Conservation (phyloP, 2,113 vertebrate genomes). For the Bubo scandiacus region DNA sequence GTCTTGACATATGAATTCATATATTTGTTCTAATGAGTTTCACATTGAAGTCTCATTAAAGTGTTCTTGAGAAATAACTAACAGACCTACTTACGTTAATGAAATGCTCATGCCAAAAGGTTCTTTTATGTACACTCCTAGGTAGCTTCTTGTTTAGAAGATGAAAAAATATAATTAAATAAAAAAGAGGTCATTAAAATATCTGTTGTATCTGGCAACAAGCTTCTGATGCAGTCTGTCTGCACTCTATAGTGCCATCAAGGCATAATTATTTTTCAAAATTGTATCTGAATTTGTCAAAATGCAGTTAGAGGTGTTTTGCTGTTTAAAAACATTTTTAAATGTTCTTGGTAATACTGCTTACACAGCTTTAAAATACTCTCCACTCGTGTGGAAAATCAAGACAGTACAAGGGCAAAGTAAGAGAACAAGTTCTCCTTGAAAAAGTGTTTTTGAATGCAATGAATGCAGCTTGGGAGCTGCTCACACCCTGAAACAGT, state of each 20-base stretch:
- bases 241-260: background rate
- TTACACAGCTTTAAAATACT: conserved; percentile 1
- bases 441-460: background rate
- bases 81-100: conserved; percentile 66
- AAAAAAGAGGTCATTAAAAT: background rate
- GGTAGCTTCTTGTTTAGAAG: conserved; percentile 21
- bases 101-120: conserved; percentile 60
- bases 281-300: background rate
- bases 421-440: background rate
- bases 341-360: background rate
- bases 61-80: conserved; percentile 65
- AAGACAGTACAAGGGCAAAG: background rate
- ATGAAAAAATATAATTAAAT: conserved; percentile 28
- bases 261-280: background rate
- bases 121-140: conserved; percentile 2
- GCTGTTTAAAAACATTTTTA: background rate
- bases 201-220: background rate
- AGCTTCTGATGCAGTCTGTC: background rate
- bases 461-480: background rate
- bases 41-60: conserved; percentile 71
- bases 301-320: background rate
- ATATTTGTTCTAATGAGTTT: conserved; percentile 74
- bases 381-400: background rate
- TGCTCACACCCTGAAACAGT: background rate
- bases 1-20: conserved; percentile 72